Evolutionary conservation across 2,888 invertebrate genomes (phyloP).

Genomic region (Patella depressa): DNA sequence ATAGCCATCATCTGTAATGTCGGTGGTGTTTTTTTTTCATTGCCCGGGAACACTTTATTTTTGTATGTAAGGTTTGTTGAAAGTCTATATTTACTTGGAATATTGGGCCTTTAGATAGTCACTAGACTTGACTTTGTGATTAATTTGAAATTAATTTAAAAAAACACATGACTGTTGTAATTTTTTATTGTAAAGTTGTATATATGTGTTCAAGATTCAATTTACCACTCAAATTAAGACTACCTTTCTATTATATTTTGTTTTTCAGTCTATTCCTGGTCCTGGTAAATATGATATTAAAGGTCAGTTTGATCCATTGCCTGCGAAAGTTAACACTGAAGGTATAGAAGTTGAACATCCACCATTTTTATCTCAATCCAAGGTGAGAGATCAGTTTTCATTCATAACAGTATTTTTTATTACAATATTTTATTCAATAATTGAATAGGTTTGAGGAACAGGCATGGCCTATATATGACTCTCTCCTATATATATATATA

Average conservation of each 20-base stretch:
- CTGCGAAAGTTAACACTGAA: slow-evolving; percentile 64
- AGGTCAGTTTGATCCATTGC: slow-evolving; percentile 62
- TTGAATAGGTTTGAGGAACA: background rate
- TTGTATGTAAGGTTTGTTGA: too few species aligned
- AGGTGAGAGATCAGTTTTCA: slow-evolving; percentile 52
- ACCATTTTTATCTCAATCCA: slow-evolving; percentile 69
- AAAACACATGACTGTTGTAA: too few species aligned
- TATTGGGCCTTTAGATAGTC: too few species aligned
- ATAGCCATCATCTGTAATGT: too few species aligned
- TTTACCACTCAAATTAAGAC: background rate
- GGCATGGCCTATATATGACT: too few species aligned
- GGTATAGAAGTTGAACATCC: slow-evolving; percentile 70
- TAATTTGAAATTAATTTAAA: too few species aligned
- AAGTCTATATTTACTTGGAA: too few species aligned
- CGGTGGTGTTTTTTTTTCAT: too few species aligned
- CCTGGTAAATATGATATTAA: slow-evolving; percentile 69
- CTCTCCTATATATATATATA: background rate
- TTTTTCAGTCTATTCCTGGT: slow-evolving; percentile 66
- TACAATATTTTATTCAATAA: background rate
- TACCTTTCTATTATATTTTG: slow-evolving; percentile 11
- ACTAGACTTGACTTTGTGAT: too few species aligned
- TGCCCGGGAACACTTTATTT: too few species aligned
- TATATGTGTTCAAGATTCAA: too few species aligned
- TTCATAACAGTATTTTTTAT: background rate
- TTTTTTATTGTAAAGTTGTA: too few species aligned